Conservation (phyloP, 2,113 vertebrate species). For the Isurus oxyrinchus region DNA sequence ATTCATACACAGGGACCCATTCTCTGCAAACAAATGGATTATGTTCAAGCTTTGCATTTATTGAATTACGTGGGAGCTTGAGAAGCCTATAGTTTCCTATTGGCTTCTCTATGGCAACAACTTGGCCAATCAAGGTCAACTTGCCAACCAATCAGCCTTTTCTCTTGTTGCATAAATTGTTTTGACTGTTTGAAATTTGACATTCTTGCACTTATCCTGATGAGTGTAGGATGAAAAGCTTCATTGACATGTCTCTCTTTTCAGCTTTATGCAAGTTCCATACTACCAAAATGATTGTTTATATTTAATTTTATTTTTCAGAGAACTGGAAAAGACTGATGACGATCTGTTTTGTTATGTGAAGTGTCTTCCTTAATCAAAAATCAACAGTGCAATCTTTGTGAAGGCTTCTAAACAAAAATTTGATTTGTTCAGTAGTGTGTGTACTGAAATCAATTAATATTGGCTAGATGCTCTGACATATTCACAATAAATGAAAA, state of each 20-base stretch:
- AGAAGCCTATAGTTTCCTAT: neutral
- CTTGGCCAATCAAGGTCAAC: neutral
- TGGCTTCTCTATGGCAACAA: neutral
- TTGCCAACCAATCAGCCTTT: neutral
- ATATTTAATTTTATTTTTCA: neutral
- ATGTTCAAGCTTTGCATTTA: neutral
- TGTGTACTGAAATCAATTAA: neutral
- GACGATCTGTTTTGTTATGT: neutral
- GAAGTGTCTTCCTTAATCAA: neutral
- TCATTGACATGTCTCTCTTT: neutral
- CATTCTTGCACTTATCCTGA: neutral
- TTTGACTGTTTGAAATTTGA: neutral
- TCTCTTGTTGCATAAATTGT: neutral
- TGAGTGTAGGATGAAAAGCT: neutral
- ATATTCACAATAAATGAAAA: neutral
- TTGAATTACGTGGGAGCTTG: too few species aligned
- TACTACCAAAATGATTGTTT: neutral
- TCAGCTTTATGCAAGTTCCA: neutral
- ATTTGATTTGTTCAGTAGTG: neutral
- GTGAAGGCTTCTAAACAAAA: neutral
- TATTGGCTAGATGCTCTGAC: neutral
- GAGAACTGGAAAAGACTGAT: neutral
- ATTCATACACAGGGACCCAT: too few species aligned
- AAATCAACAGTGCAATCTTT: neutral
- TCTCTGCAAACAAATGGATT: neutral